phyloP scores from a whole-genome alignment of 2,888 invertebrate genomes.

The Seladonia tumulorum region DNA sequence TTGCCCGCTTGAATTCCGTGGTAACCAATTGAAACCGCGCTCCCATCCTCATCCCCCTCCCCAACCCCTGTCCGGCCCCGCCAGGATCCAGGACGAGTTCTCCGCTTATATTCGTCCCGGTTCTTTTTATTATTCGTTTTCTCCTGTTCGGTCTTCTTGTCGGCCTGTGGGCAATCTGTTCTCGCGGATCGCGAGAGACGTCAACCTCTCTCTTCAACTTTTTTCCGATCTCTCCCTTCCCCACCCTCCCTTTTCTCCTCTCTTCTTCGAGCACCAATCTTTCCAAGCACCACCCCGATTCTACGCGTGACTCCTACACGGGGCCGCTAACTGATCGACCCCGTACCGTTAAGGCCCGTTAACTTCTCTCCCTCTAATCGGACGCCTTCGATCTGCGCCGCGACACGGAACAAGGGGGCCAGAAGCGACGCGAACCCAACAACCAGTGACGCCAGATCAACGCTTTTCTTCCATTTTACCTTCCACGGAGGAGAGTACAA shows the following conservation, averaged over 20 bases:
- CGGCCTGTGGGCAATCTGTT: conserved; percentile 27
- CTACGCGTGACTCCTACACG: conserved; percentile 62
- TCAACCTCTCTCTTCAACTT: conserved; percentile 46
- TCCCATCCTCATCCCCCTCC: conserved; percentile 36
- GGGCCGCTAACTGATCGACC: conserved; percentile 67
- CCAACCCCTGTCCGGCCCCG: background rate
- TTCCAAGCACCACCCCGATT: conserved; percentile 68
- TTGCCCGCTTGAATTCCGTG: conserved; percentile 58
- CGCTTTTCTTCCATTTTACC: background rate
- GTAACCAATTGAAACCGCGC: conserved; percentile 58
- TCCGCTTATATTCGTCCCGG: background rate
- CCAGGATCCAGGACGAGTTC: conserved; percentile 36
- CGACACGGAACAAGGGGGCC: conserved; percentile 20
- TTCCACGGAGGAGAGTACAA: background rate
- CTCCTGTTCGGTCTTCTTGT: conserved; percentile 15
- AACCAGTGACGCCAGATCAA: background rate
- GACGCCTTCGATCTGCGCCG: conserved; percentile 57
- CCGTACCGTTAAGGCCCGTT: conserved; percentile 70
- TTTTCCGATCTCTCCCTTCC: background rate
- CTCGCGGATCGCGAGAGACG: conserved; percentile 49
- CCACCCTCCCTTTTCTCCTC: background rate
- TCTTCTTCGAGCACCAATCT: conserved; percentile 61
- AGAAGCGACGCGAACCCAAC: background rate
- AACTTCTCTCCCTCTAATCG: conserved; percentile 56
- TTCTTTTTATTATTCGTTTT: conserved; percentile 2